Conservation (phyloP, 2,797 vertebrate species). For the Myotis myotis region DNA sequence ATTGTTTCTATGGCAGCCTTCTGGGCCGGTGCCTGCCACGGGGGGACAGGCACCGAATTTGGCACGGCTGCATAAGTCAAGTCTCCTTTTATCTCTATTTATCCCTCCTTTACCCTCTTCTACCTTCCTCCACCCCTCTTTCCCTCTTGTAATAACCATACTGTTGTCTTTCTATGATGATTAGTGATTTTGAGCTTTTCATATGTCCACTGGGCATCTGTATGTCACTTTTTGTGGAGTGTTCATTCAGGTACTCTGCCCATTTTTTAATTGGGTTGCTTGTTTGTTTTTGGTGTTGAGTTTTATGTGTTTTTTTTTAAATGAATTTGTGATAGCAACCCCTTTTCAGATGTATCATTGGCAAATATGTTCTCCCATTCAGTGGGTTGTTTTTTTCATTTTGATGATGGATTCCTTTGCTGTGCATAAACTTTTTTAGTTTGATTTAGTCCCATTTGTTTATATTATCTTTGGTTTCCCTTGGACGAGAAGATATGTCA, state of each 20-base stretch:
- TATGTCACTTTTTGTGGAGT: too few species aligned
- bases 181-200: too few species aligned
- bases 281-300: too few species aligned
- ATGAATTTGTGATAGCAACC: too few species aligned
- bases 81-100: background rate
- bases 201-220: too few species aligned
- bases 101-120: background rate
- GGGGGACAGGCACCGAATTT: slow-evolving; percentile 56
- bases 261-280: too few species aligned
- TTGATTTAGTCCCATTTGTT: background rate
- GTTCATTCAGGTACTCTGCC: too few species aligned
- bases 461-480: background rate
- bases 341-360: too few species aligned
- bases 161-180: background rate
- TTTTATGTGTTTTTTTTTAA: too few species aligned
- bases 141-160: background rate
- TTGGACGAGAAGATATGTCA: background rate
- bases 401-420: background rate
- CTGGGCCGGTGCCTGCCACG: slow-evolving; percentile 44
- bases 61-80: slow-evolving; percentile 53
- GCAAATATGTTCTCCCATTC: too few species aligned
- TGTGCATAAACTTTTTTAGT: background rate
- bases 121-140: background rate
- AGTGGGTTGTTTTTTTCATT: background rate
- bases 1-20: slow-evolving; percentile 61